Conservation (phyloP, 2,888 invertebrate species). For the Unio pictorum region DNA sequence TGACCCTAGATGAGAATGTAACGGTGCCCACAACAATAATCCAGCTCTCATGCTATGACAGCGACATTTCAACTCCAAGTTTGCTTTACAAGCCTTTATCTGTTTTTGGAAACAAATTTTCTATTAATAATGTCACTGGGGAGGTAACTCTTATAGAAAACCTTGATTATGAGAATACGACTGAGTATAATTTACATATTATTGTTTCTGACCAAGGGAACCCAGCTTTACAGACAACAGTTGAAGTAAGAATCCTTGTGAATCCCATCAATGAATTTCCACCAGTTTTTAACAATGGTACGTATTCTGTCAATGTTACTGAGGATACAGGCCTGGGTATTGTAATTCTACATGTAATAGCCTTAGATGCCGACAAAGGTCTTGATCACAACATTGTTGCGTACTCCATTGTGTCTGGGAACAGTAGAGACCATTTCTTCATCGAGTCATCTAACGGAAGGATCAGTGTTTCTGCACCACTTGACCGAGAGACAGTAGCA, state of each 20-base stretch:
- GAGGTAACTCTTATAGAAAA: conserved; percentile 25
- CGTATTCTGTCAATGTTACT: conserved; percentile 21
- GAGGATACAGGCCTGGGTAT: conserved; percentile 32
- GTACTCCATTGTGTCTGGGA: conserved; percentile 45
- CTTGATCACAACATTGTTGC: conserved; percentile 44
- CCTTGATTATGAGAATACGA: conserved; percentile 52
- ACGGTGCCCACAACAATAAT: conserved; percentile 21
- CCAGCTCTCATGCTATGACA: conserved; percentile 14
- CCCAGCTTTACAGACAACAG: conserved; percentile 16
- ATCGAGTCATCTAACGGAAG: conserved; percentile 47
- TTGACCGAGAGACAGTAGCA: conserved; percentile 55
- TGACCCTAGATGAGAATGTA: conserved; percentile 22
- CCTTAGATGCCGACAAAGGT: conserved; percentile 40
- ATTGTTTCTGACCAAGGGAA: conserved; percentile 44
- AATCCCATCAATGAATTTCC: conserved; percentile 49
- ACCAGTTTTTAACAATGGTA: conserved; percentile 15
- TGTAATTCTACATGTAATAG: conserved; percentile 23
- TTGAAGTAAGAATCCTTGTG: conserved; percentile 25
- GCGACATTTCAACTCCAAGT: too few species aligned
- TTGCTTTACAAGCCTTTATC: too few species aligned
- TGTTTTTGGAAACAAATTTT: conserved; percentile 12
- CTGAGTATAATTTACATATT: conserved; percentile 33
- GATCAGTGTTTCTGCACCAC: conserved; percentile 34
- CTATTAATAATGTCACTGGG: conserved; percentile 34
- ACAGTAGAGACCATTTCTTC: conserved; percentile 40